Base-by-base conservation (phyloP, 2,113 vertebrate species). In the Patagioenas fasciata region DNA sequence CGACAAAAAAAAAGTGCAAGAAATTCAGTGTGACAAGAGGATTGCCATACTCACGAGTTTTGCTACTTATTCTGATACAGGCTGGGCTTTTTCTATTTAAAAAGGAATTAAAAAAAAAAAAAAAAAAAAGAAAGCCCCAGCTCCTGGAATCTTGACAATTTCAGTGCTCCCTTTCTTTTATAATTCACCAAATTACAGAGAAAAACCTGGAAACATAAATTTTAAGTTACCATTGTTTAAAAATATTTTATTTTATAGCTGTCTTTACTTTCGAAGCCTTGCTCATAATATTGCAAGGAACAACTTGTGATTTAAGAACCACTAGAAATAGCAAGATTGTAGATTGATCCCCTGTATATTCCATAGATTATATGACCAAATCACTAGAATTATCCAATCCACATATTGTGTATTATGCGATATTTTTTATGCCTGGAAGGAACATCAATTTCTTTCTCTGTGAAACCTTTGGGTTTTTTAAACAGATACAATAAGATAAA, bases 1-100 rank as follows among this genome's bases (percentile, higher is more conserved):
- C 64, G 73, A 73, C 51, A 54, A 86, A 90, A 58, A 80, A 73
- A 71, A 91, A 65, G 38, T 25, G 51, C 88, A 96, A 91, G 75
- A 93, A 96, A 95, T 75, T 88, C 2, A 3, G 48, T 65, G 36
- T 78, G 92, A 95, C 90, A 91, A 85, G 82, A 88, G 61, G 32
- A 94, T 91, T 91, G 90, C 81, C 62, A 83, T 85, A 88, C 10
- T 91, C 18, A 1, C 3, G 13, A 36, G 10, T 86, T 89, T 86
- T 91, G 83, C 83, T 95, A 88, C 80, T 93, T 81, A 40, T 25
- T 87, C 89, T 67, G 51, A 74, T 71, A 71, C 34, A 42, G 34
- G 10, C 26, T 78, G 64, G 44, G 67, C 23, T 92, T 71, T 75
- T 86, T 69, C 32, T 20, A 56, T 36, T 9, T 17, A 31, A 34